A percentile compares a stretch with the other conserved stretches of the same genome.
phyloP scores from a whole-genome alignment of 2,797 vertebrate species.

The Hippopotamyrus pictus region DNA sequence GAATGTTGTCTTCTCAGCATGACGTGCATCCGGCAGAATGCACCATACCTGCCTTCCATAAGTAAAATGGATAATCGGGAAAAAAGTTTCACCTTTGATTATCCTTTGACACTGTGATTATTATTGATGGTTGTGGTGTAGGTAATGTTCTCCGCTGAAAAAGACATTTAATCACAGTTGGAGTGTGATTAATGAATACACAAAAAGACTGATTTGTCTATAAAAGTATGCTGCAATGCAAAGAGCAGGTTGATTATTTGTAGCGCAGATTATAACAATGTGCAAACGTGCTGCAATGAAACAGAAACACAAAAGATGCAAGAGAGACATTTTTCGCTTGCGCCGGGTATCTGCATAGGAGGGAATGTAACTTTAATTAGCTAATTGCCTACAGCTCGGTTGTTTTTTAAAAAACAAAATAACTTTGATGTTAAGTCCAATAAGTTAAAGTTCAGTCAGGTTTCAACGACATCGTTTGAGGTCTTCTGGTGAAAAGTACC shows the following conservation, averaged over 20 bases:
- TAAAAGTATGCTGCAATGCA: not conserved
- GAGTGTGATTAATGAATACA: not conserved
- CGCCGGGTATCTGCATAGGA: not conserved
- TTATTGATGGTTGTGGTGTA: not conserved
- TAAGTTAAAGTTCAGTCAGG: not conserved
- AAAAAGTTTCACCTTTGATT: constrained; percentile 4
- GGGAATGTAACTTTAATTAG: not conserved
- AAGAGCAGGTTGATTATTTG: not conserved
- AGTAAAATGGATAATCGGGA: not conserved
- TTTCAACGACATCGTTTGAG: not conserved
- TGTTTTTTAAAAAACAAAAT: not conserved
- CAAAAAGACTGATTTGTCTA: not conserved
- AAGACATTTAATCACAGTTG: not conserved
- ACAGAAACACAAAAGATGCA: not conserved
- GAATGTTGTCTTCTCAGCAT: not conserved
- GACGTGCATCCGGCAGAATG: not conserved
- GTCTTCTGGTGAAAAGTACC: not conserved
- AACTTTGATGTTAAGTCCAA: not conserved
- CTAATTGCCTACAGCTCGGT: not conserved
- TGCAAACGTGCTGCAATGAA: not conserved
- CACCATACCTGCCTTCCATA: not conserved
- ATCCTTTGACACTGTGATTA: not conserved
- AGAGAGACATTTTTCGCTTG: not conserved
- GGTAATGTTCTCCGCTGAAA: not conserved
- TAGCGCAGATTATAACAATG: not conserved